Percentiles rank a stretch among this genome's conserved stretches.
Conservation (phyloP, 2,888 invertebrate genomes). For the Trimorus sp. region DNA sequence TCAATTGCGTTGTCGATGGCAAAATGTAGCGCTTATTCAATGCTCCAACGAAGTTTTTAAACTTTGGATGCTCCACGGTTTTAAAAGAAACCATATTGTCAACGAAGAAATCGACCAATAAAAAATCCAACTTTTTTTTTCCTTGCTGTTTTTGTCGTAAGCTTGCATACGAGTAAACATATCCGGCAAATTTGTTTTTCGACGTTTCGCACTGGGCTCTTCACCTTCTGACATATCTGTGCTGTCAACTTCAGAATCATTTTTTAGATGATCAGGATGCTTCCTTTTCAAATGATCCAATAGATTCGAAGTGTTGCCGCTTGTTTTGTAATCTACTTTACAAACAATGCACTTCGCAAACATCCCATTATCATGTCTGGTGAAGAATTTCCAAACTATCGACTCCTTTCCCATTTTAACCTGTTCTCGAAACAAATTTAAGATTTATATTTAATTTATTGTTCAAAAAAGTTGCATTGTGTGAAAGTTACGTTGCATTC, state of each 20-base stretch:
- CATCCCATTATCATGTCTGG: conserved; percentile 1
- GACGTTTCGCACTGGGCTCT: neutral
- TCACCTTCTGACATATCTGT: neutral
- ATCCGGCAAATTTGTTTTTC: neutral
- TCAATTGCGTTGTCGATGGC: neutral
- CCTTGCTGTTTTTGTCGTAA: neutral
- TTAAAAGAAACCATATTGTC: neutral
- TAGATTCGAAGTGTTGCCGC: conserved; percentile 33
- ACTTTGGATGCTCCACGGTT: neutral
- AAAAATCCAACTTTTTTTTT: conserved; percentile 16
- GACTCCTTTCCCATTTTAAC: conserved; percentile 22
- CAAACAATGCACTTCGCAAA: conserved; percentile 24
- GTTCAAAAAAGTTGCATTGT: no score
- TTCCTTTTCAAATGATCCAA: conserved; percentile 18
- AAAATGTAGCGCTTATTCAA: conserved; percentile 8
- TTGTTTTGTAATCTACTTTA: conserved; percentile 25
- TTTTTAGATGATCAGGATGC: neutral
- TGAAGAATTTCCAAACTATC: conserved; percentile 18
- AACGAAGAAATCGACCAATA: conserved; percentile 7
- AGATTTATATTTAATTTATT: no score
- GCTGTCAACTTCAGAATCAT: neutral
- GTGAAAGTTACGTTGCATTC: no score
- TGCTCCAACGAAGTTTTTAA: conserved; percentile 8
- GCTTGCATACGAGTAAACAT: neutral
- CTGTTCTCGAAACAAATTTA: no score